Evolutionary conservation across 2,797 vertebrate species (phyloP).

Genomic region (Chiloscyllium punctatum): DNA sequence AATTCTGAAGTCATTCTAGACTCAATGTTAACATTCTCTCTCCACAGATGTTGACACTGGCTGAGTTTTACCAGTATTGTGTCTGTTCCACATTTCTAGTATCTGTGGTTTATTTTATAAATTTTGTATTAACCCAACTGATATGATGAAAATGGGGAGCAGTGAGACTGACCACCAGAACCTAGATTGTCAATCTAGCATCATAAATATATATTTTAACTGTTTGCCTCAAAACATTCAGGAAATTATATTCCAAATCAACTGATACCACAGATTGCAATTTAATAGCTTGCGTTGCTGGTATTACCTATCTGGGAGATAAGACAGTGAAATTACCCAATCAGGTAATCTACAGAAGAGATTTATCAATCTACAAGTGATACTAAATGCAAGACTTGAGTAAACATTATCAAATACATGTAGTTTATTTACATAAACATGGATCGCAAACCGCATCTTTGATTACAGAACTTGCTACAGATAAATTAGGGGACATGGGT

Average conservation of each 20-base stretch:
- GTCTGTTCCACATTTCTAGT: too few relatives aligned
- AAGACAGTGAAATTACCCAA: neutral
- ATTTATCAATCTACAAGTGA: neutral
- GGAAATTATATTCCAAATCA: neutral
- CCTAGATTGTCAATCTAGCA: neutral
- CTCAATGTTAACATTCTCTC: too few relatives aligned
- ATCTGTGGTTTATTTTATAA: too few relatives aligned
- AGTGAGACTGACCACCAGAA: too few relatives aligned
- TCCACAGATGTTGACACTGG: too few relatives aligned
- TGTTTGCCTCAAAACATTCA: neutral
- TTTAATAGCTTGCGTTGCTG: neutral
- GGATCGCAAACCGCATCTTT: neutral
- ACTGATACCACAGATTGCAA: neutral
- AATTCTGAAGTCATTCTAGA: too few relatives aligned
- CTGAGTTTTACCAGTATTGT: too few relatives aligned
- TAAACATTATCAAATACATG: conserved; percentile 3
- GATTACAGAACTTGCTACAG: neutral
- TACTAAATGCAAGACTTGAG: conserved; percentile 20
- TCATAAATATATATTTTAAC: neutral
- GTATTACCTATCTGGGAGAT: neutral
- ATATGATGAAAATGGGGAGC: neutral
- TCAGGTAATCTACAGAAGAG: neutral
- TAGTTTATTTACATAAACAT: conserved; percentile 30
- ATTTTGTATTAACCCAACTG: too few relatives aligned
- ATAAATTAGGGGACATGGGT: neutral